A percentile compares a stretch with the other conserved stretches of the same genome.
Evolutionary conservation across 2,797 vertebrate species (phyloP).

Genomic region (Gila robusta): DNA sequence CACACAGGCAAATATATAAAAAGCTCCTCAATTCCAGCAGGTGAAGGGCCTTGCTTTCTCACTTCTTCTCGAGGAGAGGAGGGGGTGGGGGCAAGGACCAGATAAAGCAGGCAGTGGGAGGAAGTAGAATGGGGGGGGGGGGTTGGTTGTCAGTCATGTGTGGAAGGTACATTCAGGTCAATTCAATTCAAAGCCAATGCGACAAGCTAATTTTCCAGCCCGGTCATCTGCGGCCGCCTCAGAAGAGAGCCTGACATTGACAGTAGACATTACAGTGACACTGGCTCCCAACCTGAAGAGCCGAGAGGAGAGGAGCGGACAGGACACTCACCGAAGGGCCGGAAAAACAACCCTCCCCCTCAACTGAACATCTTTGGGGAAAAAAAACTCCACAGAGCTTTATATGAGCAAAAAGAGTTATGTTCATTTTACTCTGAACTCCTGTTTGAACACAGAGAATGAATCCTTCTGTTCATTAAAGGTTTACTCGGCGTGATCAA

Average conservation of each 20-base stretch:
- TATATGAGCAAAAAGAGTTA: constrained; percentile 53
- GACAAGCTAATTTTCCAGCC: constrained; percentile 84
- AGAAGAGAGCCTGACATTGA: constrained; percentile 67
- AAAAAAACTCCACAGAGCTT: background rate
- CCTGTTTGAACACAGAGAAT: background rate
- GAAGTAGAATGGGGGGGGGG: constrained; percentile 1
- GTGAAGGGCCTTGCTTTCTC: constrained; percentile 48
- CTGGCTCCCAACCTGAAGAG: constrained; percentile 59
- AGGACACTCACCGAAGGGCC: constrained; percentile 55
- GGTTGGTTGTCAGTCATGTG: constrained; percentile 64
- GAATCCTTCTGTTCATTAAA: constrained; percentile 8
- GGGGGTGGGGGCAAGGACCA: constrained; percentile 34
- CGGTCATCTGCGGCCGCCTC: constrained; percentile 76
- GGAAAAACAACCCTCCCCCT: constrained; percentile 28
- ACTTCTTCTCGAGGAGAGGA: constrained; percentile 39
- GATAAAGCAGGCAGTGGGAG: constrained; percentile 30
- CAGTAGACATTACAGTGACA: constrained; percentile 72
- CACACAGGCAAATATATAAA: constrained; percentile 46
- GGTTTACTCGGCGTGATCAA: background rate
- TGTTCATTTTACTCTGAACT: constrained; percentile 26
- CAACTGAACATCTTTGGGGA: background rate
- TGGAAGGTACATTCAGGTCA: constrained; percentile 81
- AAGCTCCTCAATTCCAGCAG: constrained; percentile 52
- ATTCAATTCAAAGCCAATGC: constrained; percentile 82
- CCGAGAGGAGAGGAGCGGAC: constrained; percentile 55